Evolutionary conservation across 64 coral and sea anemone species (phyloP), one percentile per base, ranked within the genome.

Genomic region (Stylophora pistillata): DNA sequence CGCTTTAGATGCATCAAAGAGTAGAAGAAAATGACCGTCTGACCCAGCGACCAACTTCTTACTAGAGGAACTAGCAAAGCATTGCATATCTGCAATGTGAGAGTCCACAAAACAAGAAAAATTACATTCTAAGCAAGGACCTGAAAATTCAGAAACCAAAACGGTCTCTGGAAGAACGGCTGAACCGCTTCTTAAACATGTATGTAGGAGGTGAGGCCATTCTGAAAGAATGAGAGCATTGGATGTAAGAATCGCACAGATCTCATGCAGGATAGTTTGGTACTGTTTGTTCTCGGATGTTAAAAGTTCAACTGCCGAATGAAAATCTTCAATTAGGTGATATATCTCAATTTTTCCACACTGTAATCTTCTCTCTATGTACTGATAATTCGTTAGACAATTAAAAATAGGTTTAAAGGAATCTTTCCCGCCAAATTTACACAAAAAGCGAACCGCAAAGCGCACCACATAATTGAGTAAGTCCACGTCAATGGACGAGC

Each of bases 251-350:
- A 21, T 6, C 6, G 23, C 17, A 5, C 13, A 64, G 13, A 64
- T 64, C 60, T 64, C 0, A 5, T 64, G 60, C 0, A 64, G 60
- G 60, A 64, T 64, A 21, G 17, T 21, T 64, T 64, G 60, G 17
- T 18, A 16, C 60, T 5, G 2, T 21, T 5, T 21, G 17, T 1
- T 21, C 23, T 60, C 58, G 18, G 18, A 1, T 2, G 58, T 1
- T 20, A 69, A 5, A 9, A n/a, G 15, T 30, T 13, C 10, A 3
- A 13, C 54, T 74, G 58, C 53, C n/a, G 65, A 10, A 56, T 76
- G 60, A 14, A 85, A 91, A 76, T 91, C 89, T n/a, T 86, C 80
- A 68, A 83, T 30, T 6, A 92, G 32, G 34, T 17, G 64, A 53
- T 92, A 92, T 52, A 92, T 76, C 47, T 58, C 81, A 61, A 72